Conservation (phyloP, 2,113 vertebrate genomes). For the Verasper variegatus region DNA sequence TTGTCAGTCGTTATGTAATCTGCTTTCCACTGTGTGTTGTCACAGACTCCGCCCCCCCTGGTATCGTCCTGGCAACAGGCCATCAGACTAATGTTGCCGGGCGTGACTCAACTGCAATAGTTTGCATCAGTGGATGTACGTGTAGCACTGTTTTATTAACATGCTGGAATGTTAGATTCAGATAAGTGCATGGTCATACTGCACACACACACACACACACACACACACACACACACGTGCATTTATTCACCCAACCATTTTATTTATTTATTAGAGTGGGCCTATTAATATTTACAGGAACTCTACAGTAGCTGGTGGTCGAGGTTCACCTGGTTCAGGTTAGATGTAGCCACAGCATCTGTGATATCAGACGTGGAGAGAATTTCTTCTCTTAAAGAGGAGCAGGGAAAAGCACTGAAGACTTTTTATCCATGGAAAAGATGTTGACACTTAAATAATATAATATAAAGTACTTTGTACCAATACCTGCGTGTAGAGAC, state of each 20-base stretch:
- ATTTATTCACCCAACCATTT: neutral
- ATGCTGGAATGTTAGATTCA: neutral
- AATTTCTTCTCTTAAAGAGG: too few species aligned
- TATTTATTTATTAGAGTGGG: neutral
- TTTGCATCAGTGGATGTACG: slow-evolving; percentile 1
- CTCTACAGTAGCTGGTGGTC: neutral
- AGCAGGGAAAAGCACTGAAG: too few species aligned
- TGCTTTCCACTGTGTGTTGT: slow-evolving; percentile 13
- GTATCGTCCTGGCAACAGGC: slow-evolving; percentile 35
- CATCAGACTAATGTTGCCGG: slow-evolving; percentile 25
- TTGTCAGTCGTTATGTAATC: slow-evolving; percentile 42
- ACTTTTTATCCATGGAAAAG: too few species aligned
- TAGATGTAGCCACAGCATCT: too few species aligned
- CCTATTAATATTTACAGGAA: slow-evolving; percentile 11
- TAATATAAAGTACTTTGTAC: too few species aligned
- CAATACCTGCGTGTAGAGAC: too few species aligned
- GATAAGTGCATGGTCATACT: neutral
- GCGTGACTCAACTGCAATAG: slow-evolving; percentile 15
- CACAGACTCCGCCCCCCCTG: slow-evolving; percentile 29
- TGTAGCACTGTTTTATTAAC: neutral
- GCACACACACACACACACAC: neutral
- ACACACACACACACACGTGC: neutral
- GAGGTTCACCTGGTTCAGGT: neutral
- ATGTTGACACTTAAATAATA: too few species aligned
- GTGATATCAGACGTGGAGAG: too few species aligned